Conservation (phyloP, 2,113 vertebrate species). For the Neolamprologus hecqui region DNA sequence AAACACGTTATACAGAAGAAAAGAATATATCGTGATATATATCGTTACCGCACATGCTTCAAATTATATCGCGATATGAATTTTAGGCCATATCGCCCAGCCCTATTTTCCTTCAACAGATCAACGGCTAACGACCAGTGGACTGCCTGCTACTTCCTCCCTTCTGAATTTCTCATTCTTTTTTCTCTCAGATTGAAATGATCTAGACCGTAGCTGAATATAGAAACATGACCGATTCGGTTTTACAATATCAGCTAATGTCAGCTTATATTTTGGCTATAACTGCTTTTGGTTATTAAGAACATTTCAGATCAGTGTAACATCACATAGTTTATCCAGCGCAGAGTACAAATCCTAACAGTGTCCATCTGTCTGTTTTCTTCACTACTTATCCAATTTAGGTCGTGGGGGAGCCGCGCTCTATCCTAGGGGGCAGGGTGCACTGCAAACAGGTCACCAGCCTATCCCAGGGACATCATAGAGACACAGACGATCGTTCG, state of each 20-base stretch:
- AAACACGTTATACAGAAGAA: too few relatives aligned
- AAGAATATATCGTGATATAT: too few relatives aligned
- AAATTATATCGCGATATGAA: rapidly evolving
- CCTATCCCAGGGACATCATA: neutral
- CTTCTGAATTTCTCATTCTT: neutral
- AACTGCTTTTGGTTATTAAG: neutral
- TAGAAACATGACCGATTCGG: rapidly evolving
- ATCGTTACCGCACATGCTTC: rapidly evolving
- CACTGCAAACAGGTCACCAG: neutral
- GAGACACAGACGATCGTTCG: rapidly evolving
- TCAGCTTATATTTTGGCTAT: neutral
- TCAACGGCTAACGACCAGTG: neutral
- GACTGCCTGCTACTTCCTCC: neutral
- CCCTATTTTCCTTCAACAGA: neutral
- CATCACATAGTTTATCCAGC: neutral
- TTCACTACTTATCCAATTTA: neutral
- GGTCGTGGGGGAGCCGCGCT: neutral
- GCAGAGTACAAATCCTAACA: neutral
- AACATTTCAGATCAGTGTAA: neutral
- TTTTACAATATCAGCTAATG: neutral
- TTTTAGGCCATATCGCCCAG: too few relatives aligned
- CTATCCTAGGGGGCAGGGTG: rapidly evolving
- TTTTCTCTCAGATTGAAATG: neutral
- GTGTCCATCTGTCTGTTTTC: neutral
- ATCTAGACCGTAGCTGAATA: neutral